Percentiles rank a stretch among this genome's conserved stretches.
phyloP scores from a whole-genome alignment of 2,888 invertebrate species.

The Xanthorhoe spadicearia region DNA sequence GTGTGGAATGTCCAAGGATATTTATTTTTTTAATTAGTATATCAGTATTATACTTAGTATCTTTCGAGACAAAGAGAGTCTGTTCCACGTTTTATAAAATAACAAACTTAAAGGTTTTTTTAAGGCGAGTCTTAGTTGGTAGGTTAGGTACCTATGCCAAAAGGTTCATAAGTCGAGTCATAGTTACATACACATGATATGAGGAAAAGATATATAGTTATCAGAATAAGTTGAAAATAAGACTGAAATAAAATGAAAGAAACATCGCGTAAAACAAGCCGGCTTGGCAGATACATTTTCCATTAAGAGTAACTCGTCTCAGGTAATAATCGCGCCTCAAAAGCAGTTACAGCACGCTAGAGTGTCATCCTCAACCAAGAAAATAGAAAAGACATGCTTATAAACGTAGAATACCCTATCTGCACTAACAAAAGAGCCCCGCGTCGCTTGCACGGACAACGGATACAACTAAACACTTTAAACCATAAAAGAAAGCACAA shows the following conservation, averaged over 20 bases:
- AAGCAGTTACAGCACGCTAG: constrained; percentile 41
- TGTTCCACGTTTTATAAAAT: too few relatives aligned
- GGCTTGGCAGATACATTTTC: constrained; percentile 2
- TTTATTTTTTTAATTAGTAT: too few relatives aligned
- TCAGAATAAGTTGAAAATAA: not conserved
- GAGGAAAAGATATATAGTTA: not conserved
- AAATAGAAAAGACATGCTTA: constrained; percentile 74
- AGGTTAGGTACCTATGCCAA: too few relatives aligned
- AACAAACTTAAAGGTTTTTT: too few relatives aligned
- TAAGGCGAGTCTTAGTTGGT: too few relatives aligned
- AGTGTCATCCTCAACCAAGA: constrained; percentile 54
- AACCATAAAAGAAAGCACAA: constrained; percentile 76
- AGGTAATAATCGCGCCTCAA: constrained; percentile 23
- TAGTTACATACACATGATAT: too few relatives aligned
- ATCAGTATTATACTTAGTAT: too few relatives aligned
- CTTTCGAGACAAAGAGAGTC: too few relatives aligned
- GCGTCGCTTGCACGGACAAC: constrained; percentile 74
- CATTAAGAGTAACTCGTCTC: constrained; percentile 17
- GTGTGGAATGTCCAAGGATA: too few relatives aligned
- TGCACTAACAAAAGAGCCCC: constrained; percentile 73
- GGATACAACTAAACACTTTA: constrained; percentile 82
- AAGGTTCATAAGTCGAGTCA: too few relatives aligned
- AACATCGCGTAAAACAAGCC: not conserved
- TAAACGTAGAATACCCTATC: constrained; percentile 70
- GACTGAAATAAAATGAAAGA: not conserved